Evolutionary conservation across 2,888 invertebrate genomes (phyloP), one percentile per base, ranked within the genome.

Genomic region (Mythimna albipuncta): DNA sequence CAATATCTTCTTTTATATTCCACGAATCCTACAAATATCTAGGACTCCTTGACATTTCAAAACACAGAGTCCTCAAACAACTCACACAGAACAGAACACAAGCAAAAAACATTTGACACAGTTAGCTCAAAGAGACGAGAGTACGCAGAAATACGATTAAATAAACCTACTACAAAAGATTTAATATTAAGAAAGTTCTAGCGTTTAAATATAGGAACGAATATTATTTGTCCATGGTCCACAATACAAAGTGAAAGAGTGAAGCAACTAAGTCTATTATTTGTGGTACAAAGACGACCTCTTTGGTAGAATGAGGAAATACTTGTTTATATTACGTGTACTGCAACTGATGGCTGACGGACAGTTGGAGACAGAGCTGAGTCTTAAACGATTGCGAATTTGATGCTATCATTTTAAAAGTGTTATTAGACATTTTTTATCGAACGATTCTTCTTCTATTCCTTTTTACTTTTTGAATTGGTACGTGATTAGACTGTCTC

Each of bases 251-350:
- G 59, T 55, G 69, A 50, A 72, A 54, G 50, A 63, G 66, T 13
- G 26, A 21, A 35, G 50, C 52, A 72, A 88, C 86, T 89, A 90
- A 91, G 89, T 89, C 87, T 89, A 91, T 92, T 93, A 92, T 93
- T 90, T 91, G 86, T 87, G 81, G 79, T 70, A 90, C 89, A 91
- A 92, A 92, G 88, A 86, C 77, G 79, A 76, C 83, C 87, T 88
- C 89, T 93, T 92, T 92, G 91, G 88, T 88, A 92, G 89, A 93
- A 91, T 91, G 83, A 85, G 80, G 90, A 86, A 89, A 90, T 91
- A 91, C 91, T 93, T 94, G 92, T 93, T 93, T 93, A 91, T 89
- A 90, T 92, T 92, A 90, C 76, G 87, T 85, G 6, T 47, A 89
- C 89, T 93, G 94, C 93, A 91, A 88, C 88, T 92, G 92, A 93